Base-by-base conservation (phyloP, 2,797 vertebrate species). In the Acanthurus leucopareius region DNA sequence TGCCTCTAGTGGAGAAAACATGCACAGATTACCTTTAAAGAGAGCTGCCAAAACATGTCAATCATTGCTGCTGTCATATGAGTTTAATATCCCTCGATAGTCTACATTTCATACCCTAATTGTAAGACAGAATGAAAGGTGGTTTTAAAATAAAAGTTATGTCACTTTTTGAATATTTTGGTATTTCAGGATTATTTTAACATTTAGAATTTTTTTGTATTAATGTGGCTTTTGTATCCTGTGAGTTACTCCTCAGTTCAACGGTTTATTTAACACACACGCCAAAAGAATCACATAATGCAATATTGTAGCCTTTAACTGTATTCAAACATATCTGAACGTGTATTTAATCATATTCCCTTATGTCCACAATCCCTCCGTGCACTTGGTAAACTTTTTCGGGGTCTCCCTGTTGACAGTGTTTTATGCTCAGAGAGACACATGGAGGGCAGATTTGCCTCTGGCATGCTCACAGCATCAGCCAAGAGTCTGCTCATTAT, bases 401-500 rank as follows among this genome's bases (percentile, higher is more conserved):
- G 60, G 79, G 80, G 60, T 82, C 65, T 88, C 56, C 77, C 82
- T 61, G 44, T 84, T 82, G 61, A 69, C 66, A 70, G 65, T 63
- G 28, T 32, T 85, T 86, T 74, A 80, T 85, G 82, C 88, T 84
- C 72, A 61, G 80, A 80, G 73, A 87, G 76, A 82, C 81, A 87
- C 65, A 85, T 48, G 58, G 75, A 87, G 80, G 86, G 84, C 82
- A 88, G 63, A 88, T 89, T 80, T 78, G 92, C 94, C 89, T 77
- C 84, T 90, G 88, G 94, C 93, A 79, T 73, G 81, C 88, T 87
- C 74, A 81, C 72, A 87, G 88, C 86, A 68, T 73, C 78, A 51
- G 87, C 80, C 78, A 71, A 72, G 82, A 84, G 69, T 88, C 69
- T 85, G 71, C 87, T 93, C 88, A 91, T 94, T 92, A 92, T 86